Conservation (phyloP, 2,113 vertebrate species). For the Cynoglossus semilaevis region DNA sequence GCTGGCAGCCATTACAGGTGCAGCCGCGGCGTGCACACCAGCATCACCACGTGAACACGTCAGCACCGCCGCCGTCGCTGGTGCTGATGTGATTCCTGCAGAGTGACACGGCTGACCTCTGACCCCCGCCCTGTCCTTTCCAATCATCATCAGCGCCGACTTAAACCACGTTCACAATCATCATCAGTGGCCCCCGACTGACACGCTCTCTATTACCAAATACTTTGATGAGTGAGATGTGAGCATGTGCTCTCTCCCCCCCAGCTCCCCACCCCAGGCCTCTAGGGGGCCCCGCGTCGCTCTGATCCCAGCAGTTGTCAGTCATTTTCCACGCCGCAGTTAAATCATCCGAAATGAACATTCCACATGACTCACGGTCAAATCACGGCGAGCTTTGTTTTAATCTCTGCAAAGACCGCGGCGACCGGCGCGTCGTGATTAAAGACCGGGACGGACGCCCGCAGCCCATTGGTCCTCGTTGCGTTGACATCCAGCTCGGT, state of each 20-base stretch:
- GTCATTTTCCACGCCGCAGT: conserved; percentile 50
- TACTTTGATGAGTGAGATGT: conserved; percentile 60
- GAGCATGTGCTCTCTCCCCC: conserved; percentile 10
- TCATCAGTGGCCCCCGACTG: conserved; percentile 58
- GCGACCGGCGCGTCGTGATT: conserved; percentile 34
- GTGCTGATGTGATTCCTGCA: conserved; percentile 37
- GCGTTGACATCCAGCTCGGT: conserved; percentile 21
- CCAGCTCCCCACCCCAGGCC: neutral
- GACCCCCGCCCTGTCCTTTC: conserved; percentile 70
- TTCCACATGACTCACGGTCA: conserved; percentile 9
- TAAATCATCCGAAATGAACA: conserved; percentile 49
- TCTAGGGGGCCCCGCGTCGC: conserved; percentile 19
- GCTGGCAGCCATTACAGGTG: conserved; percentile 82
- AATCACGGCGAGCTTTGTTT: conserved; percentile 14
- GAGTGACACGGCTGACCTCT: conserved; percentile 66
- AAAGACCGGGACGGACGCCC: conserved; percentile 33
- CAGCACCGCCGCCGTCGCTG: conserved; percentile 6
- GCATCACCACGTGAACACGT: conserved; percentile 32
- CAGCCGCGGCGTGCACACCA: conserved; percentile 41
- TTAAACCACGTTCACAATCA: conserved; percentile 65
- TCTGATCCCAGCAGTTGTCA: conserved; percentile 63
- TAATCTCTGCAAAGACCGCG: conserved; percentile 27
- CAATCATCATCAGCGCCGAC: conserved; percentile 76
- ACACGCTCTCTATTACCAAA: conserved; percentile 54
- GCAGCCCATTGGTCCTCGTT: conserved; percentile 4